Evolutionary conservation across 2,797 vertebrate species (phyloP), one percentile per base, ranked within the genome.

Genomic region (Mallotus villosus): DNA sequence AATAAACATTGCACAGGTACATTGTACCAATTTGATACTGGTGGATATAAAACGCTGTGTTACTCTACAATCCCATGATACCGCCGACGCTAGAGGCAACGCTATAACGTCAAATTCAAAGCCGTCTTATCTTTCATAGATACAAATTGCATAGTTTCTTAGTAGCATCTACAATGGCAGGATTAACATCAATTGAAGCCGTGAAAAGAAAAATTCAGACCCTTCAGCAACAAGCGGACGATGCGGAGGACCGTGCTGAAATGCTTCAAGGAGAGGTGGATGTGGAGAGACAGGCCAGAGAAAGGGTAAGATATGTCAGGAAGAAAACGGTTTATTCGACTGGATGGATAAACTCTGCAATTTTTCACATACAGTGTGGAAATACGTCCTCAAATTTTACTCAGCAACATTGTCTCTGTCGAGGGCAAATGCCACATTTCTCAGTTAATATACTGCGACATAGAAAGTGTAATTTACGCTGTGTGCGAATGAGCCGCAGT

Each of bases 121-220:
- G 14, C 24, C 58, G 9, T 32, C 46, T 57, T 46, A 29, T 57
- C 58, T 41, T 32, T 21, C 17, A 70, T 63, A 14, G 4, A 27
- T 55, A 14, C 12, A 24, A 59, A 27, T 22, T 55, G 29, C 32
- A 65, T 5, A 58, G 62, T 57, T 55, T n/a, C 46, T 63, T 53
- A 63, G 72, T n/a, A 22, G 22, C 49, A 46, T 59, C 34, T 16
- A n/a, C 11, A 63, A 94, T 95, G 94, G 91, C 93, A 55, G 77
- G 92, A 66, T 72, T 79, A 34, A 87, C 80, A 4, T 94, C 94
- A 6, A 85, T 96, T 63, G 94, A 95, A 5, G 82, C 94, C 1
- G 94, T 97, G 72, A 93, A 93, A 53, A 93, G 91, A 80, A 97
- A 96, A 78, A 96, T 97, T 65, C 93, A 94, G 81, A 89, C 71